Conservation (phyloP, 2,888 invertebrate genomes). For the Arctia plantaginis region DNA sequence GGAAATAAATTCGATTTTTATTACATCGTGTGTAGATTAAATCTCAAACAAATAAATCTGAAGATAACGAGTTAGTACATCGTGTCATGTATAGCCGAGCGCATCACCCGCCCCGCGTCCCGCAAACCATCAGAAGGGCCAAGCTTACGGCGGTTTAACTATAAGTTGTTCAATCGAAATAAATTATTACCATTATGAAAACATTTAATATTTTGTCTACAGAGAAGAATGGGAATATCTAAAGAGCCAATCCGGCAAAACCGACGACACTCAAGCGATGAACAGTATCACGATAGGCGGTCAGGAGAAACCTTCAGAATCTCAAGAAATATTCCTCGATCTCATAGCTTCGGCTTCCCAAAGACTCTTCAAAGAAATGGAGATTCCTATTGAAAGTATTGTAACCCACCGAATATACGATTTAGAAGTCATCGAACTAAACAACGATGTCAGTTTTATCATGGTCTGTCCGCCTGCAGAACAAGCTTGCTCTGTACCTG, state of each 20-base stretch:
- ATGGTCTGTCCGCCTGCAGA: slow-evolving; percentile 97
- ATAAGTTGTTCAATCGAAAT: not conserved
- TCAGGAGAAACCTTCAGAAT: slow-evolving; percentile 88
- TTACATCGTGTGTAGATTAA: too few relatives aligned
- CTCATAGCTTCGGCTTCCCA: slow-evolving; percentile 91
- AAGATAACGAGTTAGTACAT: too few relatives aligned
- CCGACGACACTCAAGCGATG: slow-evolving; percentile 67
- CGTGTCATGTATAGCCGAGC: too few relatives aligned
- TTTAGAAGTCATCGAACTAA: slow-evolving; percentile 96
- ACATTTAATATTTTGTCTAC: slow-evolving; percentile 51
- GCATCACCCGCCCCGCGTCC: too few relatives aligned
- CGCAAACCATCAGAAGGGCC: too few relatives aligned
- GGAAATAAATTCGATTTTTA: too few relatives aligned
- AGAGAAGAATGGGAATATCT: slow-evolving; percentile 99
- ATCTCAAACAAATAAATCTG: too few relatives aligned
- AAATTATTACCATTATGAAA: not conserved
- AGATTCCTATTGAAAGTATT: slow-evolving; percentile 90
- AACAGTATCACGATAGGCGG: slow-evolving; percentile 71
- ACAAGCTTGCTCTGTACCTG: slow-evolving; percentile 96
- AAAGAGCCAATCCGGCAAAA: slow-evolving; percentile 86
- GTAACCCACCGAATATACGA: slow-evolving; percentile 94
- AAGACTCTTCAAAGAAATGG: slow-evolving; percentile 93
- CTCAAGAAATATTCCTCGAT: slow-evolving; percentile 93
- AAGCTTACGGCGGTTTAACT: too few relatives aligned
- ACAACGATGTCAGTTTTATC: slow-evolving; percentile 95